These are phyloP conservation scores for Colaptes auratus DNA, from an alignment of 2,113 vertebrate species.

Conservation along the genomic window DNA sequence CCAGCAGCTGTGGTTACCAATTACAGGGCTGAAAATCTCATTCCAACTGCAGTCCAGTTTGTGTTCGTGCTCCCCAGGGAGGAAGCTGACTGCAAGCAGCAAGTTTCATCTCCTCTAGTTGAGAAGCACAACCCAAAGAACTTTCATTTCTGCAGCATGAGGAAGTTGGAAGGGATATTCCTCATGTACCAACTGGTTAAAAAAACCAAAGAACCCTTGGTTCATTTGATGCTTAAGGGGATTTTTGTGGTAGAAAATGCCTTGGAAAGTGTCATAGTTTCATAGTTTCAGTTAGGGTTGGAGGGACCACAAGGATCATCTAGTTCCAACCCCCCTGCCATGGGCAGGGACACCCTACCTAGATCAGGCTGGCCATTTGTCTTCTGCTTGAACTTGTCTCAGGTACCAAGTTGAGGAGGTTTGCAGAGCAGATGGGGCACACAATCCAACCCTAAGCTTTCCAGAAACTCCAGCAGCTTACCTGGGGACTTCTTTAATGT, in stretches of 20 bases:
- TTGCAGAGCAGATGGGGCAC: not conserved
- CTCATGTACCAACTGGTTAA: not conserved
- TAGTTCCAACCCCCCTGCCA: too few species aligned
- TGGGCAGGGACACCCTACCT: too few species aligned
- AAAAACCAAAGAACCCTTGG: not conserved
- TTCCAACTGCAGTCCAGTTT: not conserved
- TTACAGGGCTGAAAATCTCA: not conserved
- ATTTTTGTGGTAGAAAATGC: not conserved
- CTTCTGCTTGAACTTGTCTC: not conserved
- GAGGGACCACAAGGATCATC: too few species aligned
- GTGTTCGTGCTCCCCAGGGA: not conserved
- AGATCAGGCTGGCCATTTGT: too few species aligned
- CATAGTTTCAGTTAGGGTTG: too few species aligned
- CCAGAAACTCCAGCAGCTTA: constrained; percentile 56
- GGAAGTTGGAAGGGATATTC: not conserved
- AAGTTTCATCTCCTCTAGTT: not conserved
- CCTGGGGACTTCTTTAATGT: constrained; percentile 92
- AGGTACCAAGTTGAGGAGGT: not conserved
- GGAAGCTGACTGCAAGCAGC: not conserved
- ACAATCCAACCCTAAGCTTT: not conserved
- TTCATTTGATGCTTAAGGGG: not conserved
- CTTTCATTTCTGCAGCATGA: not conserved
- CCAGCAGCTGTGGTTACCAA: not conserved
- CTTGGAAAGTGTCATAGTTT: not conserved
- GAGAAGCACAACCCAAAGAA: not conserved